Conservation (phyloP, 2,888 invertebrate species). For the Rutpela maculata region DNA sequence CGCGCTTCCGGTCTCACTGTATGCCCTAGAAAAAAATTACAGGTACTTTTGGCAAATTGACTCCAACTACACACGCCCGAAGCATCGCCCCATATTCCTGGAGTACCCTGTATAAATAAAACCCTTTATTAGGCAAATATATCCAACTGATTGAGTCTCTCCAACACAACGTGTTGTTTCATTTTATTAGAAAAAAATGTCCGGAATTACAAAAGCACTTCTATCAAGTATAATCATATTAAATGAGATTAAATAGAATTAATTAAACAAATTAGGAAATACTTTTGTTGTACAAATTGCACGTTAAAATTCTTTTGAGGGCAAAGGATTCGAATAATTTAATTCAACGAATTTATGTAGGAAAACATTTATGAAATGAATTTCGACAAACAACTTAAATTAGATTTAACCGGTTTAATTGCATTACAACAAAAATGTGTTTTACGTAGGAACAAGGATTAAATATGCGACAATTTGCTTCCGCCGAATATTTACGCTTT, state of each 20-base stretch:
- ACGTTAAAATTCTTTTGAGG: not conserved
- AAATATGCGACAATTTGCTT: not conserved
- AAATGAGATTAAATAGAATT: not conserved
- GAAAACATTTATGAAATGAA: not conserved
- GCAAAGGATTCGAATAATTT: conserved; percentile 1
- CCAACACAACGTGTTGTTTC: too few relatives aligned
- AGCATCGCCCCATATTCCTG: too few relatives aligned
- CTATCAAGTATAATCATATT: not conserved
- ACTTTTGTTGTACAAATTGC: not conserved
- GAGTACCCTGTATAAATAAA: too few relatives aligned
- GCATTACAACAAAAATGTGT: not conserved
- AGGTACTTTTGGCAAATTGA: too few relatives aligned
- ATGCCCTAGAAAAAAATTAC: too few relatives aligned
- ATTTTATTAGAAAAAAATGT: not conserved
- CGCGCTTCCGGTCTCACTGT: too few relatives aligned
- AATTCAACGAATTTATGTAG: not conserved
- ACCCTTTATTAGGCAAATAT: too few relatives aligned
- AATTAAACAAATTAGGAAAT: not conserved
- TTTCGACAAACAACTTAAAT: not conserved
- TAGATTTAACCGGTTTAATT: not conserved
- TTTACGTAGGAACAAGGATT: not conserved
- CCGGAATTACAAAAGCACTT: not conserved
- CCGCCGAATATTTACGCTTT: not conserved
- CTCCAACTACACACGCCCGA: too few relatives aligned
- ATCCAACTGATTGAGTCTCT: too few relatives aligned